A percentile compares a stretch with the other conserved stretches of the same genome.
Conservation (phyloP, 2,888 invertebrate species). For the Agonum fuliginosum region DNA sequence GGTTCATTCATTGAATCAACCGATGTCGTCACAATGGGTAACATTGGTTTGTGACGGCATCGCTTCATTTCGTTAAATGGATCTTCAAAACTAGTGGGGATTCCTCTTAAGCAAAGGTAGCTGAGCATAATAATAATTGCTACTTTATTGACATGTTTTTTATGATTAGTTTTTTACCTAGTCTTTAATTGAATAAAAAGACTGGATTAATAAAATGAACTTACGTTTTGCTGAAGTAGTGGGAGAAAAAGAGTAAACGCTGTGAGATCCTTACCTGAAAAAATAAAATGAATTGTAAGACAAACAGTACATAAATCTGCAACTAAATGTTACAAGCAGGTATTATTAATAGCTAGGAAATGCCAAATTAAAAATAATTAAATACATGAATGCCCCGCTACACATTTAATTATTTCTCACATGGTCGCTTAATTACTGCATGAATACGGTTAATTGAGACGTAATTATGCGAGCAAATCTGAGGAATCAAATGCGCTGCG, state of each 20-base stretch:
- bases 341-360: constrained; percentile 53
- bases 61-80: too few species aligned
- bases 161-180: too few species aligned
- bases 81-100: too few species aligned
- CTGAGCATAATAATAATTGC: neutral
- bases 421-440: constrained; percentile 47
- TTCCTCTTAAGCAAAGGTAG: neutral
- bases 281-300: constrained; percentile 29
- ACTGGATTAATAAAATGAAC: neutral
- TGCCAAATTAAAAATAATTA: constrained; percentile 54
- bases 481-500: constrained; percentile 40
- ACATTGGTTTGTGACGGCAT: too few species aligned
- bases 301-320: constrained; percentile 32
- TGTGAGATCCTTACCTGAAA: constrained; percentile 46
- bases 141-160: constrained; percentile 5
- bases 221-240: neutral
- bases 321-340: constrained; percentile 38
- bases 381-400: constrained; percentile 45
- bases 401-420: constrained; percentile 58
- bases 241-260: neutral
- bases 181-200: neutral
- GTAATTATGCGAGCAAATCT: constrained; percentile 56
- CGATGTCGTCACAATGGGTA: too few species aligned
- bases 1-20: too few species aligned
- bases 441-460: constrained; percentile 58